These are phyloP conservation scores for Astyanax mexicanus DNA, from an alignment of 2,797 vertebrate species.

Conservation along the genomic window DNA sequence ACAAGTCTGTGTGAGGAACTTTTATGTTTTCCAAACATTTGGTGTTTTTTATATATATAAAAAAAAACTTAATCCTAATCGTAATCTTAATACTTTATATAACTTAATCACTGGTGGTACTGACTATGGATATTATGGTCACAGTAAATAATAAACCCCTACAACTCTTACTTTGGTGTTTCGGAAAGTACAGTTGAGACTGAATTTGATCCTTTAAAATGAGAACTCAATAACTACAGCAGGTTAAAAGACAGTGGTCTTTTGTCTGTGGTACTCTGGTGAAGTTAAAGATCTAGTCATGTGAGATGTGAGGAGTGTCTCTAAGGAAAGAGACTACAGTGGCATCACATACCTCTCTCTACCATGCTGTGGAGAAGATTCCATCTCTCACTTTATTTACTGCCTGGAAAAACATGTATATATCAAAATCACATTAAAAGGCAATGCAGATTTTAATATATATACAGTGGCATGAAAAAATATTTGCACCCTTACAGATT, in stretches of 20 bases:
- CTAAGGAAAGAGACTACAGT: background rate
- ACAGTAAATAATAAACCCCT: too few species aligned
- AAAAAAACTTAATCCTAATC: too few species aligned
- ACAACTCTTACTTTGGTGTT: too few species aligned
- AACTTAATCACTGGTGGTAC: too few species aligned
- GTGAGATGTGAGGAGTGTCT: background rate
- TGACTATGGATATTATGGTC: too few species aligned
- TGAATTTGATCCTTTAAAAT: background rate
- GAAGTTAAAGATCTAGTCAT: background rate
- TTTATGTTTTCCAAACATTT: too few species aligned
- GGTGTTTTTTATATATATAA: too few species aligned
- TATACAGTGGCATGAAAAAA: too few species aligned
- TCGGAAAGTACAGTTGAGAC: background rate
- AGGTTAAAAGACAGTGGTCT: background rate
- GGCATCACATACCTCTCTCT: constrained; percentile 65
- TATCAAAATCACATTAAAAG: background rate
- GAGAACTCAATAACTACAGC: background rate
- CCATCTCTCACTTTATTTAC: constrained; percentile 63
- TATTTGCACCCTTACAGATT: too few species aligned
- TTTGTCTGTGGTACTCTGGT: background rate
- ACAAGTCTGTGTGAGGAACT: too few species aligned
- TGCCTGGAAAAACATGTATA: constrained; percentile 1
- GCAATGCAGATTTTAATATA: too few species aligned
- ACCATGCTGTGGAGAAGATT: constrained; percentile 64
- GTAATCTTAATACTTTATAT: too few species aligned